A percentile compares a stretch with the other conserved stretches of the same genome.
Evolutionary conservation across 2,113 vertebrate genomes (phyloP).

Genomic region (Toxotes chatareus): DNA sequence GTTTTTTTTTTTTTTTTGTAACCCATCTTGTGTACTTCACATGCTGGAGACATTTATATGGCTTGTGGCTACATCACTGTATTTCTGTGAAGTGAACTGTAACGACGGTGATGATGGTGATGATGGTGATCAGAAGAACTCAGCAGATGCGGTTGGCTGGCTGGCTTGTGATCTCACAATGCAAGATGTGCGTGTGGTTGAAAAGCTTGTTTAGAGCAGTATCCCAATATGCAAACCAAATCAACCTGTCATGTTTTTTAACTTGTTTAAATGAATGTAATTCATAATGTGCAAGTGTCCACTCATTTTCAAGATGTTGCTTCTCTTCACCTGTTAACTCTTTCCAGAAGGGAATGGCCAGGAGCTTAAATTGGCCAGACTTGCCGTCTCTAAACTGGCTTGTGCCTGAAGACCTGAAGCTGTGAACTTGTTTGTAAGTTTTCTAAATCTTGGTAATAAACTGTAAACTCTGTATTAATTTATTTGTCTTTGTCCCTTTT

Average conservation of each 20-base stretch:
- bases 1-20: constrained; percentile 42
- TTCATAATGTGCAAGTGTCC: constrained; percentile 62
- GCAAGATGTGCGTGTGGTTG: constrained; percentile 33
- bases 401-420: constrained; percentile 89
- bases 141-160: constrained; percentile 33
- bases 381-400: constrained; percentile 79
- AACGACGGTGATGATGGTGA: constrained; percentile 22
- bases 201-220: constrained; percentile 46
- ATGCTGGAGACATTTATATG: constrained; percentile 32
- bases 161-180: constrained; percentile 40
- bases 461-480: constrained; percentile 74
- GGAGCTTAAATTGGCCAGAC: constrained; percentile 72
- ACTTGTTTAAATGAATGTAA: constrained; percentile 77
- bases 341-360: constrained; percentile 72
- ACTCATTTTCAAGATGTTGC: constrained; percentile 56
- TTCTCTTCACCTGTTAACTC: constrained; percentile 55
- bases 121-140: constrained; percentile 28
- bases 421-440: constrained; percentile 89
- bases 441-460: constrained; percentile 88
- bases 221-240: constrained; percentile 76
- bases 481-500: constrained; percentile 4
- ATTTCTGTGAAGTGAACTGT: constrained; percentile 49
- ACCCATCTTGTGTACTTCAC: constrained; percentile 39
- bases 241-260: constrained; percentile 37
- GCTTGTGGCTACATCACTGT: constrained; percentile 31